Conservation (phyloP, 2,797 vertebrate species). For the Nothura maculosa region DNA sequence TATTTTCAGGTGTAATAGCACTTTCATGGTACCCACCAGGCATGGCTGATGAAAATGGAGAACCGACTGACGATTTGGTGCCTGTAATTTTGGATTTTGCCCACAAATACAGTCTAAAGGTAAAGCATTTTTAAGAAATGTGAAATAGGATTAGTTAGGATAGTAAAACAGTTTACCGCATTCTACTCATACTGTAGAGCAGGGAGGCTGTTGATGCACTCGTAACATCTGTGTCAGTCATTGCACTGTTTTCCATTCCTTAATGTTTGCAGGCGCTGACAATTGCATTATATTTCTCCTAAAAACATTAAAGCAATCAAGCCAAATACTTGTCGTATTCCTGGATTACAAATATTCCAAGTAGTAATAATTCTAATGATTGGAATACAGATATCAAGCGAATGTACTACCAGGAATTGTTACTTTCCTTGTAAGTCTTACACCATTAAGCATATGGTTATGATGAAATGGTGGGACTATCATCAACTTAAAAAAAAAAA, state of each 20-base stretch:
- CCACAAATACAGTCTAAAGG: constrained; percentile 93
- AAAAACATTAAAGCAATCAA: background rate
- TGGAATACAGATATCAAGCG: background rate
- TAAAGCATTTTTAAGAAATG: constrained; percentile 55
- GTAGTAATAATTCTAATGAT: background rate
- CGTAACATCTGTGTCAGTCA: background rate
- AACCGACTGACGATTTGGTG: constrained; percentile 88
- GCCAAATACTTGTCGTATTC: background rate
- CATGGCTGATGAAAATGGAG: constrained; percentile 91
- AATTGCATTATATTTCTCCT: background rate
- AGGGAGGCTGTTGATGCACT: background rate
- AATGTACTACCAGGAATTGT: background rate
- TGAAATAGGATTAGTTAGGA: background rate
- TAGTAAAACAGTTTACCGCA: background rate
- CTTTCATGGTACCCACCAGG: constrained; percentile 96
- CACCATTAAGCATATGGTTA: background rate
- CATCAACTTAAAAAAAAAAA: background rate
- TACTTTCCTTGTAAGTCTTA: background rate
- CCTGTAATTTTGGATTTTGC: constrained; percentile 91
- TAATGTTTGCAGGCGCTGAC: background rate
- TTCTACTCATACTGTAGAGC: background rate
- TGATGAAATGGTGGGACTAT: background rate
- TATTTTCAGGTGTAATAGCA: constrained; percentile 89
- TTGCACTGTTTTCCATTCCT: background rate
- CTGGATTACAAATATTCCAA: background rate